Conservation (phyloP, 2,797 vertebrate genomes). For the Diplodus puntazzo region DNA sequence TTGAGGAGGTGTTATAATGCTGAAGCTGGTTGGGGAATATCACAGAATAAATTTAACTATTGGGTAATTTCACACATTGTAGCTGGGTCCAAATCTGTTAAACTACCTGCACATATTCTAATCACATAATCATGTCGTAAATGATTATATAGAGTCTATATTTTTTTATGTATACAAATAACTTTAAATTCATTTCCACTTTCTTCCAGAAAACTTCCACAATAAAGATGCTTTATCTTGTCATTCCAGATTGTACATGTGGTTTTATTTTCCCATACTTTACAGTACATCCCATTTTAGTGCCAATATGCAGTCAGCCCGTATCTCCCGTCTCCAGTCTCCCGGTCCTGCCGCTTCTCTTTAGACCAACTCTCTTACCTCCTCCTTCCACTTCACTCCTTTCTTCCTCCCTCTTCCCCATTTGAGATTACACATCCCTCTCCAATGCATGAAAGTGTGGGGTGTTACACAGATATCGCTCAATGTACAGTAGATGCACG, state of each 20-base stretch:
- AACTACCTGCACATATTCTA: constrained; percentile 43
- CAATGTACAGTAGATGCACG: constrained; percentile 24
- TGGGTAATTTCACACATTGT: constrained; percentile 33
- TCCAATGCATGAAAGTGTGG: constrained; percentile 54
- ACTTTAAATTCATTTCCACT: constrained; percentile 17
- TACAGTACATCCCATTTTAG: constrained; percentile 40
- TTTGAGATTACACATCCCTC: constrained; percentile 48
- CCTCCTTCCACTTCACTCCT: constrained; percentile 25
- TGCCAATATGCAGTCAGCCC: constrained; percentile 52
- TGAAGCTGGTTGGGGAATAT: constrained; percentile 46
- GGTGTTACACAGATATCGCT: constrained; percentile 46
- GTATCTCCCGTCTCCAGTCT: constrained; percentile 66
- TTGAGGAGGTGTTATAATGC: constrained; percentile 49
- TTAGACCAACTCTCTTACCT: constrained; percentile 39
- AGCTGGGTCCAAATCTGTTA: constrained; percentile 21
- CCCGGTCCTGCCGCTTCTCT: constrained; percentile 50
- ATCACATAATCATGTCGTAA: constrained; percentile 3
- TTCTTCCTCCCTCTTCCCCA: constrained; percentile 32
- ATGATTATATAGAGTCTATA: neutral
- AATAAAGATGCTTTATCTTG: constrained; percentile 66
- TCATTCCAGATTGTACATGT: constrained; percentile 55
- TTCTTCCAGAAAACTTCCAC: constrained; percentile 24
- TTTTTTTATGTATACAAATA: constrained; percentile 17
- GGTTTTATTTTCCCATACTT: constrained; percentile 57
- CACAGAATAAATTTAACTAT: constrained; percentile 48